Conservation (phyloP, 2,888 invertebrate genomes). For the Platypus cylindrus region DNA sequence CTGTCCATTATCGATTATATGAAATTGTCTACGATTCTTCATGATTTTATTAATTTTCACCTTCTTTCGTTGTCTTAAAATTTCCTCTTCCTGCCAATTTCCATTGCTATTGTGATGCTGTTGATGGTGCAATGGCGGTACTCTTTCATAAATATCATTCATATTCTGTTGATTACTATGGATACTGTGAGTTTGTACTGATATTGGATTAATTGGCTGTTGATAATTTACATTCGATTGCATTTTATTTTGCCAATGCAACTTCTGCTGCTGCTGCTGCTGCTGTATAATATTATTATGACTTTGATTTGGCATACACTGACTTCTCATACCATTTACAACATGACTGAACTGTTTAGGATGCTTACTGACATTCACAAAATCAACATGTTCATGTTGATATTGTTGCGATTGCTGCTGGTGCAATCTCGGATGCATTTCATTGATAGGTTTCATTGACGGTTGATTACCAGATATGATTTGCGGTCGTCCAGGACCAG, state of each 20-base stretch:
- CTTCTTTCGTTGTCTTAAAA: slow-evolving; percentile 50
- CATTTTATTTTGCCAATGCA: slow-evolving; percentile 36
- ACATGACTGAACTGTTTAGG: slow-evolving; percentile 23
- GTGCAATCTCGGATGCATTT: slow-evolving; percentile 16
- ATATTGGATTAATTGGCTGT: slow-evolving; percentile 23
- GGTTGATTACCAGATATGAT: too few species aligned
- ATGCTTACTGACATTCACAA: too few species aligned
- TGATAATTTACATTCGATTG: slow-evolving; percentile 40
- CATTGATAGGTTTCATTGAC: slow-evolving; percentile 29
- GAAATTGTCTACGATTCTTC: slow-evolving; percentile 44
- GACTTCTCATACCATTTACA: slow-evolving; percentile 26
- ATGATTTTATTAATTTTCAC: slow-evolving; percentile 37
- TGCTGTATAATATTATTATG: slow-evolving; percentile 26
- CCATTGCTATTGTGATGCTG: slow-evolving; percentile 54
- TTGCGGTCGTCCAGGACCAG: slow-evolving; percentile 32
- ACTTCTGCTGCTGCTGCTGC: slow-evolving; percentile 41
- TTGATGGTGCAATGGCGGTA: slow-evolving; percentile 61
- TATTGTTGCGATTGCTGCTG: slow-evolving; percentile 20
- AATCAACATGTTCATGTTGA: slow-evolving; percentile 33
- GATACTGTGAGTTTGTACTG: slow-evolving; percentile 22
- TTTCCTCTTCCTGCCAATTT: slow-evolving; percentile 43
- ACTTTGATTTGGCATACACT: slow-evolving; percentile 25
- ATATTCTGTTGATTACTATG: slow-evolving; percentile 17
- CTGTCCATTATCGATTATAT: slow-evolving; percentile 27
- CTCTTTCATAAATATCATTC: slow-evolving; percentile 47